These are phyloP conservation scores for Empidonax traillii DNA, from an alignment of 2,113 vertebrate genomes.

Conservation along the genomic window DNA sequence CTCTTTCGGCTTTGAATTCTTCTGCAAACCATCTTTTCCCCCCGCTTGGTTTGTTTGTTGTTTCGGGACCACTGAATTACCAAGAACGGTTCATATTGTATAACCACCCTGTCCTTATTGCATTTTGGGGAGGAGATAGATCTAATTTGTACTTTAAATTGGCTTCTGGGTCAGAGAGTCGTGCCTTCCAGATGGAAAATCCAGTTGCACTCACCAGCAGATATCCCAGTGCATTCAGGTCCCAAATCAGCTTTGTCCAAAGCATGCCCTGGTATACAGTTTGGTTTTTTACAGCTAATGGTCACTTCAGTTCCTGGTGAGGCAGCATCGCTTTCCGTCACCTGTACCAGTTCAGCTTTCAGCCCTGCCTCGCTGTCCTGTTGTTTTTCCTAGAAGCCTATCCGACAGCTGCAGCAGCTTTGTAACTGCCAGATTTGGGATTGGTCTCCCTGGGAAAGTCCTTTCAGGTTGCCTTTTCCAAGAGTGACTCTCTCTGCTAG, in stretches of 20 bases:
- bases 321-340: not conserved
- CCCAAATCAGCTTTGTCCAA: not conserved
- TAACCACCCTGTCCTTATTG: conserved; percentile 21
- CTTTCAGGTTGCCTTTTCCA: conserved; percentile 6
- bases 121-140: not conserved
- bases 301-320: not conserved
- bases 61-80: conserved; percentile 8
- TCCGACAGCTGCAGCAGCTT: conserved; percentile 12
- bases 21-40: not conserved
- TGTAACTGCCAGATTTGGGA: not conserved
- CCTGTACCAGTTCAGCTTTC: conserved; percentile 36
- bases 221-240: not conserved
- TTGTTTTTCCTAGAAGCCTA: conserved; percentile 54
- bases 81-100: conserved; percentile 10
- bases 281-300: not conserved
- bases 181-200: conserved; percentile 55
- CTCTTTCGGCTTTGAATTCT: conserved; percentile 34
- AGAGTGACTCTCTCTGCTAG: not conserved
- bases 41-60: conserved; percentile 15
- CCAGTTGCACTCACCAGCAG: not conserved
- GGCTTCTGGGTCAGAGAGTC: conserved; percentile 25
- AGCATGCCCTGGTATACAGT: not conserved
- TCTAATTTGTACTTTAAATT: conserved; percentile 48
- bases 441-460: not conserved
- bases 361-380: not conserved